phyloP scores from a whole-genome alignment of 1,140 invertebrate genomes.

The Drosophila grimshawi region DNA sequence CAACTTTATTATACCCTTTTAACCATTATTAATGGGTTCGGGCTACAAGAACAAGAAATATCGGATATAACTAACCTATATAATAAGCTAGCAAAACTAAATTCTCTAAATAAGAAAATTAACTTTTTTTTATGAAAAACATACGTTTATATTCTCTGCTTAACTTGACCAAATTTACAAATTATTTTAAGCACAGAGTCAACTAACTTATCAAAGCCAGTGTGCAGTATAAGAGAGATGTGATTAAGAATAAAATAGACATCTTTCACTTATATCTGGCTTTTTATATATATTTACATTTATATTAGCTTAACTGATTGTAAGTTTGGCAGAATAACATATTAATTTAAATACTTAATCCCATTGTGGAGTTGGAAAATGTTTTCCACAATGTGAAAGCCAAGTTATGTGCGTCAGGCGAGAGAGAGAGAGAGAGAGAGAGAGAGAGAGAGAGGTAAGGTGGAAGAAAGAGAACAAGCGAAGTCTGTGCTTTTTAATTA shows the following conservation, averaged over 20 bases:
- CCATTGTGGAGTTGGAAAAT: background rate
- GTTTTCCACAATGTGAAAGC: slow-evolving; percentile 22
- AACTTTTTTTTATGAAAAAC: too few relatives aligned
- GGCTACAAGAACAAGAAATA: too few relatives aligned
- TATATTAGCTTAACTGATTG: background rate
- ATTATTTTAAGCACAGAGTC: too few relatives aligned
- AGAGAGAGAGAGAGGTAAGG: slow-evolving; percentile 47
- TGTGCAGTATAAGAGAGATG: too few relatives aligned
- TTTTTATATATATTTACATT: background rate
- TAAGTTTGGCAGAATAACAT: slow-evolving; percentile 1
- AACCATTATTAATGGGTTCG: too few relatives aligned
- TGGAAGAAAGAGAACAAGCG: background rate
- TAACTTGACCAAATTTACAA: too few relatives aligned
- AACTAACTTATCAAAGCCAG: too few relatives aligned
- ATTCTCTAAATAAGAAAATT: too few relatives aligned
- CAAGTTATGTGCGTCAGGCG: slow-evolving; percentile 54
- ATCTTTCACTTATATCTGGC: background rate
- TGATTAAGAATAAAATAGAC: background rate
- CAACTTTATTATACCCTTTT: too few relatives aligned
- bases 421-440: slow-evolving; percentile 44
- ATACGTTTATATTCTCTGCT: too few relatives aligned
- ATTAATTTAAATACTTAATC: background rate
- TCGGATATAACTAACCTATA: too few relatives aligned
- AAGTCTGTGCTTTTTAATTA: slow-evolving; percentile 74
- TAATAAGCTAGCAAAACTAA: too few relatives aligned